Evolutionary conservation across 2,888 invertebrate genomes (phyloP).

Genomic region (Morpho deidamia): DNA sequence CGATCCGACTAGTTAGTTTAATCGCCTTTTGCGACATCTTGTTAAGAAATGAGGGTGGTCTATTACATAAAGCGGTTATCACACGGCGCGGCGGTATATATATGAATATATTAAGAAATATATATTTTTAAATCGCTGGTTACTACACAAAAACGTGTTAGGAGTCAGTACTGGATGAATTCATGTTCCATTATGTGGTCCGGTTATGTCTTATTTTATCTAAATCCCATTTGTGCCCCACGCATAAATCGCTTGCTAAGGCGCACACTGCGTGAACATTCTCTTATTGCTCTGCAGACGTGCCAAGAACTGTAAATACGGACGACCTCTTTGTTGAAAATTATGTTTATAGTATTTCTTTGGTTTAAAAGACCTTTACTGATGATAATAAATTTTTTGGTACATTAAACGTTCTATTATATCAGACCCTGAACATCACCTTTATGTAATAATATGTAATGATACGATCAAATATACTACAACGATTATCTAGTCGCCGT

Average conservation of each 20-base stretch:
- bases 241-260: conserved; percentile 71
- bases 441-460: no score
- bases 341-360: conserved; percentile 7
- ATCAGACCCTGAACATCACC: background rate
- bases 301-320: conserved; percentile 61
- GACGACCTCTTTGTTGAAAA: conserved; percentile 20
- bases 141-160: conserved; percentile 24
- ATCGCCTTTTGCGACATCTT: no score
- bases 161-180: conserved; percentile 7
- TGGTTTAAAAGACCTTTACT: background rate
- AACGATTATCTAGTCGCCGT: no score
- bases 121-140: background rate
- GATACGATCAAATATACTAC: no score
- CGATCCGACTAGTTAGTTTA: no score
- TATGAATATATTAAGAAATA: background rate
- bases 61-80: no score
- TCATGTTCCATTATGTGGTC: conserved; percentile 25
- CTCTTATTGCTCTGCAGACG: conserved; percentile 71
- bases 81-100: background rate
- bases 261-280: conserved; percentile 71
- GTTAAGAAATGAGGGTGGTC: no score
- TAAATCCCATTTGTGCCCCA: conserved; percentile 73
- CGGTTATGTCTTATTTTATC: conserved; percentile 66
- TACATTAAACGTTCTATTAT: background rate
- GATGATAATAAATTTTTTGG: background rate